Percentiles rank a stretch among this genome's conserved stretches.
These are phyloP conservation scores for Danio albolineatus DNA, from an alignment of 2,797 vertebrate genomes.

Conservation along the genomic window DNA sequence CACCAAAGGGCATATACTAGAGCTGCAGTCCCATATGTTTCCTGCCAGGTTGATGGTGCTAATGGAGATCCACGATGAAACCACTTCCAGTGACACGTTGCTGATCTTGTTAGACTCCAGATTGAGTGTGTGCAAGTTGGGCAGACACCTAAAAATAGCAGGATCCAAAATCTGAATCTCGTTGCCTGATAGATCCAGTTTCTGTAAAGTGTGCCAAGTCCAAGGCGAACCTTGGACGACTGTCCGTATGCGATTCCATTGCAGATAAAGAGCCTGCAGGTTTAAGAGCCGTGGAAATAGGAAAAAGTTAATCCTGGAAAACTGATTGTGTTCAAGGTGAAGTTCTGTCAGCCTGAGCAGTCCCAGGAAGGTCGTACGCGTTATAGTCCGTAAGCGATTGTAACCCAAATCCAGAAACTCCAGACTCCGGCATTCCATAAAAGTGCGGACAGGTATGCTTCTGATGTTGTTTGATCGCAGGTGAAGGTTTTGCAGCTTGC, in stretches of 20 bases:
- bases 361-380: conserved; percentile 92
- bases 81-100: conserved; percentile 89
- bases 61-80: conserved; percentile 91
- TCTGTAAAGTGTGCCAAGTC: conserved; percentile 94
- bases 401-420: conserved; percentile 97
- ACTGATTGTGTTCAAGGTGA: conserved; percentile 97
- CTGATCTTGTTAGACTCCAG: conserved; percentile 97
- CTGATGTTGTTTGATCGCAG: conserved; percentile 91
- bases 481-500: conserved; percentile 93
- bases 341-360: conserved; percentile 91
- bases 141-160: conserved; percentile 91
- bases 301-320: conserved; percentile 95
- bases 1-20: conserved; percentile 91
- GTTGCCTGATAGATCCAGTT: conserved; percentile 95
- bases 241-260: conserved; percentile 95
- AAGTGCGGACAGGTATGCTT: conserved; percentile 87
- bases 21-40: conserved; percentile 95
- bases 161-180: conserved; percentile 88
- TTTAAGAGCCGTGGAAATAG: conserved; percentile 95
- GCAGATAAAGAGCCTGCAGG: conserved; percentile 92
- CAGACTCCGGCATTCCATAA: conserved; percentile 94
- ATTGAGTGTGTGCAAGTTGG: conserved; percentile 92
- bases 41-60: conserved; percentile 90
- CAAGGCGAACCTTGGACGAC: conserved; percentile 90
- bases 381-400: conserved; percentile 91